A percentile compares a stretch with the other conserved stretches of the same genome.
These are phyloP conservation scores for Actenoides hombroni DNA, from an alignment of 2,113 vertebrate genomes.

Conservation along the genomic window DNA sequence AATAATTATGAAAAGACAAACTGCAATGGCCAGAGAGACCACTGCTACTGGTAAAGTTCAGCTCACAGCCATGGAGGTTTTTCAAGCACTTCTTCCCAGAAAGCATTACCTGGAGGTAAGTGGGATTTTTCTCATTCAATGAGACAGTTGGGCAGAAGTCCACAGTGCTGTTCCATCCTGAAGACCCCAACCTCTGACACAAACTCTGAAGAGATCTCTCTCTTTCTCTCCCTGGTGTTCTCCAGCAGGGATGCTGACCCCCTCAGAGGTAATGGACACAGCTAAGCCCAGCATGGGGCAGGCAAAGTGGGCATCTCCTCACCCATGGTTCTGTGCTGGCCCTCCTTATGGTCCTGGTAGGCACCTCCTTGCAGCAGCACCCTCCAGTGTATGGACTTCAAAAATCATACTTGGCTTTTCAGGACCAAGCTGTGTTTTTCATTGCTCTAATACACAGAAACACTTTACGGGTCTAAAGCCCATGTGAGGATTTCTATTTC, in stretches of 20 bases:
- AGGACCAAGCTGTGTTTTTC: neutral
- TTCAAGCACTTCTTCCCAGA: neutral
- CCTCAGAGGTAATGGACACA: neutral
- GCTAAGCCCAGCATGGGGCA: fast-evolving
- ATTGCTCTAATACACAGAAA: neutral
- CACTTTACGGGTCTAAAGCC: neutral
- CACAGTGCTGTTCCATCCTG: neutral
- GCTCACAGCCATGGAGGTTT: neutral
- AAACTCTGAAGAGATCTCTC: neutral
- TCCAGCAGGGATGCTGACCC: neutral
- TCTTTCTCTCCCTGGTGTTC: fast-evolving
- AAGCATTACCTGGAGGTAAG: neutral
- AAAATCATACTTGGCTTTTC: neutral
- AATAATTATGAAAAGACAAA: neutral
- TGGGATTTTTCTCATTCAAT: neutral
- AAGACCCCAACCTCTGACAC: neutral
- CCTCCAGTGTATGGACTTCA: neutral
- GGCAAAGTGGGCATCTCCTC: neutral
- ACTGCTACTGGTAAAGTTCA: neutral
- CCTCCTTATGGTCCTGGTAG: neutral
- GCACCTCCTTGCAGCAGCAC: neutral
- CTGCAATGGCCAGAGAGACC: neutral
- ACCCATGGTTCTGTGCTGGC: fast-evolving
- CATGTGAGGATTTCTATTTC: neutral
- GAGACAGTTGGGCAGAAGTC: neutral